phyloP scores from a whole-genome alignment of 1,140 invertebrate genomes.

The Brachionus asplanchnoidis region DNA sequence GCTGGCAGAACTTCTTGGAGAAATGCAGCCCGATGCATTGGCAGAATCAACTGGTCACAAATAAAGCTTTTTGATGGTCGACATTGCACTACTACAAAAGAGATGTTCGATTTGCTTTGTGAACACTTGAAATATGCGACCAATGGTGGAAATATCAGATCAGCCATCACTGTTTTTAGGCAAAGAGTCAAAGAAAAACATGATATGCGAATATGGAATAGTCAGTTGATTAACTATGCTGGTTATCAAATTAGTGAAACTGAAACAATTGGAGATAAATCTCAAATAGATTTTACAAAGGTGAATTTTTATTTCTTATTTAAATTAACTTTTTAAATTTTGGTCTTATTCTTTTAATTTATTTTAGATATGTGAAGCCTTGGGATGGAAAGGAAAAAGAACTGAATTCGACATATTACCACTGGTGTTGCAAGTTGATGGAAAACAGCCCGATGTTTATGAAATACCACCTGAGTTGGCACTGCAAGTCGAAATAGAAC shows the following conservation, averaged over 20 bases:
- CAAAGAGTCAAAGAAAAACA: conserved; percentile 73
- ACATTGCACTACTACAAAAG: conserved; percentile 8
- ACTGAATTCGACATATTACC: conserved; percentile 79
- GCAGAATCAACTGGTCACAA: conserved; percentile 91
- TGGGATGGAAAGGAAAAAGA: conserved; percentile 71
- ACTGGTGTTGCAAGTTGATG: conserved; percentile 79
- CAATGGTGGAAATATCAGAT: conserved; percentile 91
- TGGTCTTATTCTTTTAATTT: too few relatives aligned
- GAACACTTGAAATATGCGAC: conserved; percentile 94
- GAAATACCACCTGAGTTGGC: conserved; percentile 82
- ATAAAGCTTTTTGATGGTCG: conserved; percentile 67
- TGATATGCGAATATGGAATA: conserved; percentile 84
- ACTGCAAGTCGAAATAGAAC: conserved; percentile 74
- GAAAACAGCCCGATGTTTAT: conserved; percentile 85
- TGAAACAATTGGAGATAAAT: conserved; percentile 54
- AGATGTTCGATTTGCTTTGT: conserved; percentile 89
- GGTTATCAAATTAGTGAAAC: conserved; percentile 65
- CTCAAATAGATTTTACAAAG: conserved; percentile 79
- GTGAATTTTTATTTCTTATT: conserved; percentile 57
- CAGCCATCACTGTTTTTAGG: conserved; percentile 87
- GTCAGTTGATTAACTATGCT: conserved; percentile 78
- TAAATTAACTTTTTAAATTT: conserved; percentile 35
- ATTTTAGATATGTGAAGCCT: conserved; percentile 72
- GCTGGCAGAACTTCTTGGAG: conserved; percentile 89
- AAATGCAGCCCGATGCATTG: conserved; percentile 84